These are phyloP conservation scores for Caenorhabditis sp. DNA, from an alignment of 2,888 invertebrate species.

Conservation along the genomic window DNA sequence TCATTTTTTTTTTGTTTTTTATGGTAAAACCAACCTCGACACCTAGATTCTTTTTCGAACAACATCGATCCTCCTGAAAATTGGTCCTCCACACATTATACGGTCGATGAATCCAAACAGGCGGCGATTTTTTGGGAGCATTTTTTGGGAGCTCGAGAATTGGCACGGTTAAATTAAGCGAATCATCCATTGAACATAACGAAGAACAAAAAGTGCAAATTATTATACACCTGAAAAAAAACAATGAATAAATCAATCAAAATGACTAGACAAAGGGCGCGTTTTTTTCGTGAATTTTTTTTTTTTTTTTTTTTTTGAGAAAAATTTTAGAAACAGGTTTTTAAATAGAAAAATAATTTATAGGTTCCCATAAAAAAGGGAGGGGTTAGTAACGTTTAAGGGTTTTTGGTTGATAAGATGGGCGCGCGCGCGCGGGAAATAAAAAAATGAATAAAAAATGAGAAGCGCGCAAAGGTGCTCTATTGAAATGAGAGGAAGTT, in stretches of 20 bases:
- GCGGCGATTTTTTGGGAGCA: neutral
- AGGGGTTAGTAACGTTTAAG: too few species aligned
- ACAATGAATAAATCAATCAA: neutral
- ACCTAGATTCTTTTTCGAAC: conserved; percentile 35
- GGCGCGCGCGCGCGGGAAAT: too few species aligned
- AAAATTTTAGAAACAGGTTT: too few species aligned
- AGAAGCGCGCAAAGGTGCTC: too few species aligned
- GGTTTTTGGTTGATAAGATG: too few species aligned
- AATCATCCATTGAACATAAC: neutral
- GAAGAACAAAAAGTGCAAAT: too few species aligned
- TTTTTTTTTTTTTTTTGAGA: too few species aligned
- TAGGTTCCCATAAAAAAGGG: too few species aligned
- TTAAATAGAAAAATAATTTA: too few species aligned
- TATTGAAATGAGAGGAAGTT: too few species aligned
- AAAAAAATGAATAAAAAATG: too few species aligned
- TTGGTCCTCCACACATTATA: conserved; percentile 49
- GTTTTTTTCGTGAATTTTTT: neutral
- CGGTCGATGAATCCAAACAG: conserved; percentile 32
- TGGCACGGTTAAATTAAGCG: neutral
- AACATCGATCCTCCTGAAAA: conserved; percentile 52
- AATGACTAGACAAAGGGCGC: neutral
- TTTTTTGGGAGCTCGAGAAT: neutral
- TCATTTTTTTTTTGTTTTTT: neutral
- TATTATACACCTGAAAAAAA: neutral
- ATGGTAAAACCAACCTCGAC: conserved; percentile 35